phyloP scores from a whole-genome alignment of 2,113 vertebrate genomes.

The Stegostoma tigrinum region DNA sequence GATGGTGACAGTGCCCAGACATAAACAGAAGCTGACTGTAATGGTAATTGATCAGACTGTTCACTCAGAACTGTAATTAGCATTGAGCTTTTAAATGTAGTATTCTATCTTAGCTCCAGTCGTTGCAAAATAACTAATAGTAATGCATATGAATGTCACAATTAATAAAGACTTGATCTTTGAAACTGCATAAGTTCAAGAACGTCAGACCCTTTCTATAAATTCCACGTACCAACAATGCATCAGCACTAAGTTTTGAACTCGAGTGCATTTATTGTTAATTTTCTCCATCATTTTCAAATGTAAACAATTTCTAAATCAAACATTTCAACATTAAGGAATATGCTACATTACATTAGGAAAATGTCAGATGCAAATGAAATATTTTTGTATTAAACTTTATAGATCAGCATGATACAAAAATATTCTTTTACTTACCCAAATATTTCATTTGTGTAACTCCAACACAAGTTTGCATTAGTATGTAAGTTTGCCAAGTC shows the following conservation, averaged over 20 bases:
- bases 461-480: neutral
- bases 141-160: neutral
- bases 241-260: neutral
- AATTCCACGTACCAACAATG: neutral
- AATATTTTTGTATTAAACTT: neutral
- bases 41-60: neutral
- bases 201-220: neutral
- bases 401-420: neutral
- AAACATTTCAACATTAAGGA: neutral
- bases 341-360: neutral
- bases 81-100: neutral
- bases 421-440: neutral
- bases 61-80: neutral
- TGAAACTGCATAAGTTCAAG: neutral
- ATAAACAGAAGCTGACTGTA: neutral
- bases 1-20: neutral
- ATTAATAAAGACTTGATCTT: neutral
- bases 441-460: neutral
- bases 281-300: neutral
- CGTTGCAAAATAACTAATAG: neutral
- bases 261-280: neutral
- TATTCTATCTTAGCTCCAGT: neutral
- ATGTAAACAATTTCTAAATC: neutral
- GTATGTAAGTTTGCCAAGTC: neutral
- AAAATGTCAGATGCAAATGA: neutral